Evolutionary conservation across 2,113 vertebrate species (phyloP), one percentile per base, ranked within the genome.

Genomic region (Lucifuga dentata): DNA sequence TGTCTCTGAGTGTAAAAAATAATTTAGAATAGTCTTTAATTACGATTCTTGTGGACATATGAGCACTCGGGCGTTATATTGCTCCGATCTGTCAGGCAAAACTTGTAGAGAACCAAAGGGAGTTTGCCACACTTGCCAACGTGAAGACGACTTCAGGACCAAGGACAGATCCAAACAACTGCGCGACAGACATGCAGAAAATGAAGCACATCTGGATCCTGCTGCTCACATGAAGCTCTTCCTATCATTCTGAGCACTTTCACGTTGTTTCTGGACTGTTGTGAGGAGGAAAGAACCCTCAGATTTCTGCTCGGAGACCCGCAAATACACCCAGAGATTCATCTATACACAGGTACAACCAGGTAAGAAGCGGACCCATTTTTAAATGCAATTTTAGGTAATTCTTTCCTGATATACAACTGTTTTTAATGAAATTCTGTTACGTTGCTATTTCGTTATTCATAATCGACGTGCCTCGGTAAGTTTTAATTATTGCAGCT

Each of bases 131-230:
- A 73, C 73, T 60, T 68, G 58, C 41, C 62, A 29, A 44, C 43
- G 65, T 29, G 73, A 51, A 11, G 29, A 15, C 29, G 58, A 78
- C 62, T 88, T 92, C 90, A 91, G 91, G 53, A 92, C 91, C 91
- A 88, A 78, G 91, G 91, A 92, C 89, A 92, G 91, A 80, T 82
- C 85, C 89, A 29, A 67, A 52, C 49, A 13, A 66, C 73, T 67
- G 79, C 26, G 29, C 75, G 85, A 60, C 68, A 62, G 78, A 76
- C 70, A 86, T 62, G 77, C 73, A 35, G 38, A 29, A 69, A 79
- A 82, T 82, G 76, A 63, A 23, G 63, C 55, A 81, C 84, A 83
- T 85, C 86, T 88, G 80, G 86, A 86, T 36, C 11, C 62, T 5
- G 61, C 61, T 70, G 20, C 29, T 70, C 82, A 51, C 74, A n/a